Conservation (phyloP, 2,113 vertebrate genomes). For the Bagarius yarrelli region DNA sequence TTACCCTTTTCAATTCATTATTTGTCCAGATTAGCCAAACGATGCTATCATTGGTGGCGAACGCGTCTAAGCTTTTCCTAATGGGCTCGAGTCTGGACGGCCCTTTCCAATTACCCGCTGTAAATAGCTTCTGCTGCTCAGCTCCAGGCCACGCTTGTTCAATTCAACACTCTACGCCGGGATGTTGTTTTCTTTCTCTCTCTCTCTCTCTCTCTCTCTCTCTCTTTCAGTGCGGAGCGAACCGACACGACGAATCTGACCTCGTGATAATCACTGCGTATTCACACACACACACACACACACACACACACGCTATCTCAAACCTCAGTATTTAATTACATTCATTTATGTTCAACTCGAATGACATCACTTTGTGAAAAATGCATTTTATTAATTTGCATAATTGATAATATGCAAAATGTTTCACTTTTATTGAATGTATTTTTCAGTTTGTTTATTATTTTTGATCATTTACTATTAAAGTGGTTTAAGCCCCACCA, state of each 20-base stretch:
- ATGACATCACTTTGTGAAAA: no score
- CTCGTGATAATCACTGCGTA: background rate
- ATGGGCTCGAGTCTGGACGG: conserved; percentile 72
- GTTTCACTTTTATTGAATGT: no score
- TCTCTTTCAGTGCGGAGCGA: background rate
- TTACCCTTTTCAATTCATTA: conserved; percentile 65
- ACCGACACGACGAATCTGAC: background rate
- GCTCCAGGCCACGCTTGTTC: conserved; percentile 73
- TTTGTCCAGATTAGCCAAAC: conserved; percentile 71
- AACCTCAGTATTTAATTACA: background rate
- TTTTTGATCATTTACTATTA: no score
- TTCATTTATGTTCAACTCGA: background rate
- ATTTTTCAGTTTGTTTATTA: no score
- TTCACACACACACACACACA: background rate
- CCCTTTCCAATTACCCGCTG: conserved; percentile 75
- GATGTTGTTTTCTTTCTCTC: conserved; percentile 34
- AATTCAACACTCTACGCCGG: conserved; percentile 64
- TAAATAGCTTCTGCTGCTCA: conserved; percentile 73
- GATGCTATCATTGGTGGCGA: conserved; percentile 62
- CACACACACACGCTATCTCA: conserved; percentile 19
- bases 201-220: background rate
- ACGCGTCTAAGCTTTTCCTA: conserved; percentile 72
- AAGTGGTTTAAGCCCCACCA: no score
- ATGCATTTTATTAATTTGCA: background rate
- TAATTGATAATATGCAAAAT: no score